Evolutionary conservation across 2,113 vertebrate species (phyloP).

Genomic region (Grammomys dolichurus): DNA sequence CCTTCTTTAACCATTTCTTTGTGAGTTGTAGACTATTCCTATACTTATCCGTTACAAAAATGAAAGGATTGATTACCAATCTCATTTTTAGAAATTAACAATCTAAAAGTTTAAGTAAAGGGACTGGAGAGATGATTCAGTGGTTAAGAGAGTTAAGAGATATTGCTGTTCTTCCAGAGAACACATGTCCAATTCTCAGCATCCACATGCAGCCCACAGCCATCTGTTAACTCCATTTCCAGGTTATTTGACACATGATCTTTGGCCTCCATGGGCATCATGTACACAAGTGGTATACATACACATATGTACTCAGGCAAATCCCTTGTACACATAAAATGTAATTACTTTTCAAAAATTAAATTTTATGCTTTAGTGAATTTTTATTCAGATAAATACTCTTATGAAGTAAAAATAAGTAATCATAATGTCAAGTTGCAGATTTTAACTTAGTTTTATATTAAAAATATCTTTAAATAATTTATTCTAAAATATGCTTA

Average conservation of each 20-base stretch:
- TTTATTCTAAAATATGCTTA: background rate
- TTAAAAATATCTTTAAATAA: conserved; percentile 21
- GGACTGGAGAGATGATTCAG: background rate
- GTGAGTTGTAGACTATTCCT: too few relatives aligned
- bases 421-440: background rate
- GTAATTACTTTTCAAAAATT: background rate
- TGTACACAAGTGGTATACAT: background rate
- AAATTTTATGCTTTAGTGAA: conserved; percentile 25
- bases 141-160: background rate
- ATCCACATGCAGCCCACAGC: background rate
- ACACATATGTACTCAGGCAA: background rate
- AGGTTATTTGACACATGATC: background rate
- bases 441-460: background rate
- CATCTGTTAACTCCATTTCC: background rate
- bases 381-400: background rate
- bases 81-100: conserved; percentile 41
- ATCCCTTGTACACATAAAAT: background rate
- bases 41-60: too few relatives aligned
- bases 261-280: background rate
- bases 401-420: conserved; percentile 52
- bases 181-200: background rate
- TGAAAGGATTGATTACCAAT: background rate
- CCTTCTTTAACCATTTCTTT: too few relatives aligned
- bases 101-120: background rate
- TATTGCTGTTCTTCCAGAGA: background rate